Evolutionary conservation across 2,888 invertebrate genomes (phyloP).

Genomic region (Sinohyriopsis cumingii): DNA sequence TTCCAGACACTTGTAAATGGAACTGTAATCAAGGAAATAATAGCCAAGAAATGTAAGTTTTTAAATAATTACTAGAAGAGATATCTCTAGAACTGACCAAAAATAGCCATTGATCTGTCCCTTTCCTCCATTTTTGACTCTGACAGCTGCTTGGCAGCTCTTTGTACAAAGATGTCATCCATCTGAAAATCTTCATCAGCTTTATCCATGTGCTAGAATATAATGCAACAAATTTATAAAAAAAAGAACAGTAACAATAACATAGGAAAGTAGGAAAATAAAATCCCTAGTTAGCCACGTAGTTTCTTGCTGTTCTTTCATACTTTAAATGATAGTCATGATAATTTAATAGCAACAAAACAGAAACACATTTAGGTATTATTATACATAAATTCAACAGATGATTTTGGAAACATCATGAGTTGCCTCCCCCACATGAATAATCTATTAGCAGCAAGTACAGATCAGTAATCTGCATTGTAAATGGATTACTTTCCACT

Average conservation of each 20-base stretch:
- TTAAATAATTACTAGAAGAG: no score
- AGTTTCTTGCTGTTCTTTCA: background rate
- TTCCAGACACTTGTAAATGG: no score
- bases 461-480: no score
- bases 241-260: background rate
- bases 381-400: no score
- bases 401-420: no score
- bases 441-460: no score
- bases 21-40: no score
- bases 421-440: no score
- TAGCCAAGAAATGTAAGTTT: no score
- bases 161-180: slow-evolving; percentile 88
- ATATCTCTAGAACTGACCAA: slow-evolving; percentile 67
- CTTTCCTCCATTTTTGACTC: slow-evolving; percentile 70
- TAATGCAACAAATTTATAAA: background rate
- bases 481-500: no score
- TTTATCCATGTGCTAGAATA: slow-evolving; percentile 46
- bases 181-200: slow-evolving; percentile 78
- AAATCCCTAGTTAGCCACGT: background rate
- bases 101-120: slow-evolving; percentile 60
- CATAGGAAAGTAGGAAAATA: background rate
- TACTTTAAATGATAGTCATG: background rate
- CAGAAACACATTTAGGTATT: background rate
- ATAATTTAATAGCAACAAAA: background rate
- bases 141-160: slow-evolving; percentile 80